Evolutionary conservation across 2,888 invertebrate genomes (phyloP).

Genomic region (Coenonympha glycerion): DNA sequence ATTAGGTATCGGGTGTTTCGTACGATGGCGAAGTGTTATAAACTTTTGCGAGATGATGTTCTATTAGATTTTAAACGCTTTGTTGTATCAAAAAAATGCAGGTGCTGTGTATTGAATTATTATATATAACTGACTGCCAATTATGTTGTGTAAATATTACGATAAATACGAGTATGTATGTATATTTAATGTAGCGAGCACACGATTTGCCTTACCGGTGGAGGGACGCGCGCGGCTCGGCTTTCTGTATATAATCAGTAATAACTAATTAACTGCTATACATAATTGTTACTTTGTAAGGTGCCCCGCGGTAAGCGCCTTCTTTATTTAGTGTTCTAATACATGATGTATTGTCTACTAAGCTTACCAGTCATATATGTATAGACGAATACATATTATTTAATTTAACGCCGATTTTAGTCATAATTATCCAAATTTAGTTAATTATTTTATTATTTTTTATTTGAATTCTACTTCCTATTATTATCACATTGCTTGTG

Average conservation of each 20-base stretch:
- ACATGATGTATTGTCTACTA: conserved; percentile 69
- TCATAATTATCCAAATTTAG: conserved; percentile 77
- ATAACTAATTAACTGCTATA: conserved; percentile 59
- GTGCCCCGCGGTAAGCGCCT: conserved; percentile 61
- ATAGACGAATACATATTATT: conserved; percentile 67
- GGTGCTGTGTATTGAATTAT: conserved; percentile 53
- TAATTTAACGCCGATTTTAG: conserved; percentile 73
- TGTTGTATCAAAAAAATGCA: conserved; percentile 50
- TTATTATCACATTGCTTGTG: conserved; percentile 57
- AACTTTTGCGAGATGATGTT: conserved; percentile 38
- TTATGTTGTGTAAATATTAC: conserved; percentile 67
- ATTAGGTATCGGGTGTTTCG: conserved; percentile 40
- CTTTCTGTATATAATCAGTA: conserved; percentile 69
- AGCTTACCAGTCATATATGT: conserved; percentile 75
- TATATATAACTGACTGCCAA: conserved; percentile 56
- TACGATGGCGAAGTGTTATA: conserved; percentile 32
- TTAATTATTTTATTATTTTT: conserved; percentile 64
- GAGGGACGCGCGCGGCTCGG: conserved; percentile 56
- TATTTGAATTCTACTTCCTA: conserved; percentile 53
- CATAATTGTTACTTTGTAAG: conserved; percentile 70
- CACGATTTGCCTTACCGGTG: conserved; percentile 57
- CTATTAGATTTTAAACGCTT: conserved; percentile 52
- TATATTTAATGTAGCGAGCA: conserved; percentile 58
- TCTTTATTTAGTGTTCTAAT: conserved; percentile 68
- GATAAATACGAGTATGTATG: conserved; percentile 52